Conservation (phyloP, 2,113 vertebrate species). For the Alectura lathami region DNA sequence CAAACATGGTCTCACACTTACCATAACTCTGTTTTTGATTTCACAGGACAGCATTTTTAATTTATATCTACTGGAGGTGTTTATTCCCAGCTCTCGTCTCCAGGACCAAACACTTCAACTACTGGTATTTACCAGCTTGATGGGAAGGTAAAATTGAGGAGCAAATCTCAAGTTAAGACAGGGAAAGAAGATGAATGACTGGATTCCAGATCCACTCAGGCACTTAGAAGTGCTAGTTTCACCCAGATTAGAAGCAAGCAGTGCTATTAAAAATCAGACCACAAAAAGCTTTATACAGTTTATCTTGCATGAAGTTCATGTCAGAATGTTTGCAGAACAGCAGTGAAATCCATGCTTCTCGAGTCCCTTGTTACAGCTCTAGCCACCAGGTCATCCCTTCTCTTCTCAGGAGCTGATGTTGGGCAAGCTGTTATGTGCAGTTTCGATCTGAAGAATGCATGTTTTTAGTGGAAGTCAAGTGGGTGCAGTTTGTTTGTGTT, state of each 20-base stretch:
- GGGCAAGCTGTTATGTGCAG: not conserved
- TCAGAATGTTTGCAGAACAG: not conserved
- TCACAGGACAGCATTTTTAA: not conserved
- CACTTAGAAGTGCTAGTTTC: not conserved
- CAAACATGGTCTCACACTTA: accelerated
- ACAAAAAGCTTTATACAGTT: not conserved
- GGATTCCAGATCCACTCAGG: not conserved
- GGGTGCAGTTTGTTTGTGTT: constrained; percentile 41
- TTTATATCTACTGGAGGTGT: not conserved
- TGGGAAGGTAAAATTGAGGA: not conserved
- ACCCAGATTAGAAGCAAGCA: not conserved
- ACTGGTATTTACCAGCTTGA: not conserved
- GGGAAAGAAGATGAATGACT: not conserved
- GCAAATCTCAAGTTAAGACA: not conserved
- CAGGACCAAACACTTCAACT: not conserved
- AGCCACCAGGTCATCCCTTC: not conserved
- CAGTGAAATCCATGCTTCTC: not conserved
- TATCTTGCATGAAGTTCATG: not conserved
- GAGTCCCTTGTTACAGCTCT: not conserved
- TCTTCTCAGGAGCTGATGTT: not conserved
- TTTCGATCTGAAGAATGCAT: not conserved
- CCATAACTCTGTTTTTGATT: not conserved
- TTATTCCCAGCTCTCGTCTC: not conserved
- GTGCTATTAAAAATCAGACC: not conserved
- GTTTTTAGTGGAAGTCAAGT: constrained; percentile 2